A percentile compares a stretch with the other conserved stretches of the same genome.
These are phyloP conservation scores for Cyphomyrus plagiostoma DNA, from an alignment of 2,113 vertebrate species.

Conservation along the genomic window DNA sequence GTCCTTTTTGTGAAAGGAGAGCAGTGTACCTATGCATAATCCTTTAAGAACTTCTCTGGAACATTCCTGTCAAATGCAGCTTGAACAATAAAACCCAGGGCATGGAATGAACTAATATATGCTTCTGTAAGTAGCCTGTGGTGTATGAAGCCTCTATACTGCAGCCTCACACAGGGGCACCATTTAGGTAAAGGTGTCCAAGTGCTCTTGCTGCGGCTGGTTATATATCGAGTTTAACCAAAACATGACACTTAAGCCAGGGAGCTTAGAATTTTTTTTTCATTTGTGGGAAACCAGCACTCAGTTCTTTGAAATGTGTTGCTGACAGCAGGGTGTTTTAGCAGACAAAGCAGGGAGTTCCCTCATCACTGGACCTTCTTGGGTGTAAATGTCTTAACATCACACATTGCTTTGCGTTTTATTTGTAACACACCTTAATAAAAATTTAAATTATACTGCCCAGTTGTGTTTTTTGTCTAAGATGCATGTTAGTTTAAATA, in stretches of 20 bases:
- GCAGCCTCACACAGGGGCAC: not conserved
- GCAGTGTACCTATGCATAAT: not conserved
- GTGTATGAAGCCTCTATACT: not conserved
- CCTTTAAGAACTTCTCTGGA: not conserved
- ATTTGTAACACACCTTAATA: constrained; percentile 31
- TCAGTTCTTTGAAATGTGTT: not conserved
- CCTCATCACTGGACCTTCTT: not conserved
- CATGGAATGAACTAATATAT: not conserved
- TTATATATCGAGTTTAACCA: not conserved
- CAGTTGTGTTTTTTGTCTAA: not conserved
- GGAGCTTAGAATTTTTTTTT: not conserved
- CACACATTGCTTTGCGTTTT: constrained; percentile 31
- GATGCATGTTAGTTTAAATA: not conserved
- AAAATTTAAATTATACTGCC: constrained; percentile 19
- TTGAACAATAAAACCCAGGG: not conserved
- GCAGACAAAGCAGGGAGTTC: not conserved
- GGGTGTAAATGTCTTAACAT: constrained; percentile 20
- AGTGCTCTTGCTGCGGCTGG: not conserved
- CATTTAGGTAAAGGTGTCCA: not conserved
- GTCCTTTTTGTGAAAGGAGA: not conserved
- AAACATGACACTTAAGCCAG: not conserved
- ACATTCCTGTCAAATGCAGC: not conserved
- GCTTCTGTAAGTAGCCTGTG: not conserved
- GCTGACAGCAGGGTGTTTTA: not conserved
- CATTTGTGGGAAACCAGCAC: not conserved